Evolutionary conservation across 2,797 vertebrate genomes (phyloP).

Genomic region (Diceros bicornis): DNA sequence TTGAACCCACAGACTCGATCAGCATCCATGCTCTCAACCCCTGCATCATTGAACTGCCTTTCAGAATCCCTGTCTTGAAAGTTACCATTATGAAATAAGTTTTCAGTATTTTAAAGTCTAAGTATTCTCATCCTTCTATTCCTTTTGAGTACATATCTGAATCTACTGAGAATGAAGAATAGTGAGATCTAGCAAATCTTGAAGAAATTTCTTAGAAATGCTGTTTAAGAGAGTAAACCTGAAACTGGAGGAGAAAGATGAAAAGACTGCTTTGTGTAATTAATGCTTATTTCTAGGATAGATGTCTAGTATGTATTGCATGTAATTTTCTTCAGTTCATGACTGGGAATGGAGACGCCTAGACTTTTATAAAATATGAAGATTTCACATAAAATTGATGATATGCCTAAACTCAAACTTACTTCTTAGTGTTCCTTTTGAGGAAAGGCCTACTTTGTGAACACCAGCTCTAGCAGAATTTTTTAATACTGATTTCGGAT

Average conservation of each 20-base stretch:
- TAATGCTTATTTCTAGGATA: not conserved
- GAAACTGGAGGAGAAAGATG: not conserved
- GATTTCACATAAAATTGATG: not conserved
- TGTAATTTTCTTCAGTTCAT: not conserved
- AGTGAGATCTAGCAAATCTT: not conserved
- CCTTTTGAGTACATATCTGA: not conserved
- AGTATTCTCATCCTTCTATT: not conserved
- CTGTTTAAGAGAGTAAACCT: not conserved
- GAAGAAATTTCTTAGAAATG: not conserved
- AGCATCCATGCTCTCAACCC: not conserved
- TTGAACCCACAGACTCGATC: not conserved
- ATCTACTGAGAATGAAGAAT: not conserved
- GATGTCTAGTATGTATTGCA: not conserved
- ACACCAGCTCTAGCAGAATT: not conserved
- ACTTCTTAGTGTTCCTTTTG: not conserved
- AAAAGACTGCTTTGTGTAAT: not conserved
- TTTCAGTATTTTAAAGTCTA: not conserved
- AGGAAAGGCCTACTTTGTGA: not conserved
- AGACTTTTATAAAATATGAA: not conserved
- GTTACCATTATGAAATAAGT: too few relatives aligned
- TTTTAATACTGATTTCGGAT: not conserved
- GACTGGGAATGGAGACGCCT: not conserved
- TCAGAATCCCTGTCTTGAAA: not conserved
- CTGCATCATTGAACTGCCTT: fast-evolving
- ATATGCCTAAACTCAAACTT: not conserved